Base-by-base conservation (phyloP, 2,113 vertebrate genomes). In the Ailuropoda melanoleuca region DNA sequence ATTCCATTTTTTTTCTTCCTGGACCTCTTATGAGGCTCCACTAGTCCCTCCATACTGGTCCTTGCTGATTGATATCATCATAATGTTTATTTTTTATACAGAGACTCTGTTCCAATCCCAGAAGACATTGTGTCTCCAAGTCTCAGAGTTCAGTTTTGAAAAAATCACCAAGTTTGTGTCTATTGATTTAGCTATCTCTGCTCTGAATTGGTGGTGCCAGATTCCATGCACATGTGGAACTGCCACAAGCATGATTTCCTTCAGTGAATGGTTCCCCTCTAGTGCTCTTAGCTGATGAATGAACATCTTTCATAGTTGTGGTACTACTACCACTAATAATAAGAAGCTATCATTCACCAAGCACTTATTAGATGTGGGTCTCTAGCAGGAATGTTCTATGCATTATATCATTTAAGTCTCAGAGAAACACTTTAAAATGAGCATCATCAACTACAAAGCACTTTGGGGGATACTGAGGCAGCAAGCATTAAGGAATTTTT, bases 101-200 rank as follows among this genome's bases (percentile, higher is more conserved):
- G 10, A 88, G 4, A 11, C 23, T 92, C 6, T 81, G 43, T 58
- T 70, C 68, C 50, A 26, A 74, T 66, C 96, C 74, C 72, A 96
- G 60, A 84, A 24, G 21, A 78, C 23, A 8, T 15, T 58, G 4
- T 14, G 3, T 92, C 78, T 77, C 43, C 39, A 92, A 90, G 56
- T n/a, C 48, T 80, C 46, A 70, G 66, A 84, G 55, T 64, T 88
- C 12, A 53, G 43, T 83, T 93, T 93, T 89, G 48, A 96, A 90
- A 68, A 88, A 95, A 60, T 15, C 17, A 72, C 62, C 12, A 90
- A 85, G 18, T 70, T 26, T 92, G 3, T n/a, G 6, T 88, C 60
- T 88, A 81, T 60, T 88, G 37, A 53, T 75, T 92, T 60, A 95
- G 64, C 83, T 95, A 34, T 96, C 95, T 94, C 53, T 90, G 34